phyloP scores from a whole-genome alignment of 92 coral and sea anemone genomes.

The Paragorgia papillata region DNA sequence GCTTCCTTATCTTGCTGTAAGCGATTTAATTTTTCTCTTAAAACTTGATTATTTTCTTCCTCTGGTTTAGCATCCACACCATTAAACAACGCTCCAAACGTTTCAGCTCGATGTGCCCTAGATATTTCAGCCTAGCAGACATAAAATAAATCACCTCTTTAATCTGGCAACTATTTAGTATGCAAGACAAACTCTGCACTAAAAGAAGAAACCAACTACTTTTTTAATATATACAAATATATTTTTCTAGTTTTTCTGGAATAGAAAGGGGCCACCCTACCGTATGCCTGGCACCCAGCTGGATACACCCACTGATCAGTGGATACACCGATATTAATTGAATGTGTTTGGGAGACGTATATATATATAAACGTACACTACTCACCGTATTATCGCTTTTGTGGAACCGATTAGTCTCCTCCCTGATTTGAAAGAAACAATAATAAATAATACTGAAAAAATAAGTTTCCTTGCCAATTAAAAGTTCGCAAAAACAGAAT shows the following conservation, averaged over 20 bases:
- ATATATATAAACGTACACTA: too few species aligned
- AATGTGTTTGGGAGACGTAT: too few species aligned
- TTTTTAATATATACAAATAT: background rate
- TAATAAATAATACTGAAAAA: background rate
- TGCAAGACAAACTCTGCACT: too few species aligned
- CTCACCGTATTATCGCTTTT: constrained; percentile 24
- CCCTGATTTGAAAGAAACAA: constrained; percentile 3
- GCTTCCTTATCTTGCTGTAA: constrained; percentile 95
- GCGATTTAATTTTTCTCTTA: constrained; percentile 84
- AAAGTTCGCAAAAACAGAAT: too few species aligned
- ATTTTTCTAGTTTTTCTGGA: too few species aligned
- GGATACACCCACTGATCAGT: too few species aligned
- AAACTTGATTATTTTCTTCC: constrained; percentile 69
- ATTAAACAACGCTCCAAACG: constrained; percentile 64
- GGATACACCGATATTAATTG: too few species aligned
- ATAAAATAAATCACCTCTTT: background rate
- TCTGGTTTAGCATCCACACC: constrained; percentile 83
- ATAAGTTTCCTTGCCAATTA: too few species aligned
- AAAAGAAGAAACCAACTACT: too few species aligned
- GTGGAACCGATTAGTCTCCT: constrained; percentile 5
- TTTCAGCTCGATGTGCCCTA: constrained; percentile 57
- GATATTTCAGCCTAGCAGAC: constrained; percentile 62
- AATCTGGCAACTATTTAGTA: too few species aligned
- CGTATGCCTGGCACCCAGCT: too few species aligned
- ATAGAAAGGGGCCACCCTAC: too few species aligned